Evolutionary conservation across 92 coral and sea anemone species (phyloP).

Genomic region (Scolanthus callimorphus): DNA sequence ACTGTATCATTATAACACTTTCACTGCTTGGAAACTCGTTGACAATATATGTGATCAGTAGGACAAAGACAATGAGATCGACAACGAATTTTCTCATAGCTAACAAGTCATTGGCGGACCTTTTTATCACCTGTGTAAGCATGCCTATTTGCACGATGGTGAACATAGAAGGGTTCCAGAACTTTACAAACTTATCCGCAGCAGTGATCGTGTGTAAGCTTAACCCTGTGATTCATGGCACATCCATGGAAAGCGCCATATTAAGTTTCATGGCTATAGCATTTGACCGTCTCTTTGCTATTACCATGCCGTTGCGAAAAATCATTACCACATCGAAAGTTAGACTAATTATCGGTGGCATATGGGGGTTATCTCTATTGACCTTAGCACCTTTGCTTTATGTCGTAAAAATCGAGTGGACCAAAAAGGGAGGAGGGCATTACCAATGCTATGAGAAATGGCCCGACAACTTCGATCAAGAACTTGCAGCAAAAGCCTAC

Average conservation of each 20-base stretch:
- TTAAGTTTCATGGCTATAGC: slow-evolving; percentile 70
- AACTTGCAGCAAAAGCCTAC: slow-evolving; percentile 44
- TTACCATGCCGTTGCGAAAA: slow-evolving; percentile 59
- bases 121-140: slow-evolving; percentile 45
- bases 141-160: slow-evolving; percentile 48
- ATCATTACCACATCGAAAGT: slow-evolving; percentile 36
- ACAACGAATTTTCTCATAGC: slow-evolving; percentile 43
- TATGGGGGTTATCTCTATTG: slow-evolving; percentile 56
- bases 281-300: slow-evolving; percentile 61
- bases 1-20: slow-evolving; percentile 19
- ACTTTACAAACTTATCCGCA: slow-evolving; percentile 13
- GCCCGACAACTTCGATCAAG: slow-evolving; percentile 53
- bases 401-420: slow-evolving; percentile 32
- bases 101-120: slow-evolving; percentile 57
- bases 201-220: slow-evolving; percentile 53
- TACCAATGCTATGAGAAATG: slow-evolving; percentile 57
- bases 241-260: slow-evolving; percentile 66
- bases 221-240: slow-evolving; percentile 41
- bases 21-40: slow-evolving; percentile 54
- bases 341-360: slow-evolving; percentile 39
- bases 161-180: slow-evolving; percentile 27
- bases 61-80: slow-evolving; percentile 19
- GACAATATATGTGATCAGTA: slow-evolving; percentile 23
- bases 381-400: slow-evolving; percentile 60
- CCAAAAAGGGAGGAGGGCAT: not conserved